phyloP scores from a whole-genome alignment of 2,797 vertebrate genomes.

The Fistularia commersonii region DNA sequence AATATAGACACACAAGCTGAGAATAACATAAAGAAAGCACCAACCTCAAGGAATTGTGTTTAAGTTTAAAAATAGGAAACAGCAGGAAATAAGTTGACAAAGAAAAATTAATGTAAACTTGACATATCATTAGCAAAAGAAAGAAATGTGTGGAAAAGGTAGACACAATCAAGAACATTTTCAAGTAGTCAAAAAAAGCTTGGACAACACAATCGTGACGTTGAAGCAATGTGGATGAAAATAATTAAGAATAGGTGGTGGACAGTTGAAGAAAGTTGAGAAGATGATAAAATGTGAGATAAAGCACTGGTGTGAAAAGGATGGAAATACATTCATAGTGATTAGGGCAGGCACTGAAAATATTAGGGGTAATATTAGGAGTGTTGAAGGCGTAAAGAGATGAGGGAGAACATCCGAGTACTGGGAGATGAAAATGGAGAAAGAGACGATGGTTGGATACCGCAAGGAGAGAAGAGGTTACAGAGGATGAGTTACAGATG shows the following conservation, averaged over 20 bases:
- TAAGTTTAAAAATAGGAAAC: conserved; percentile 3
- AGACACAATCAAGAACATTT: not conserved
- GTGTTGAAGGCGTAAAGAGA: not conserved
- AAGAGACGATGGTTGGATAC: not conserved
- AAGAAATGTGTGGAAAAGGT: conserved; percentile 1
- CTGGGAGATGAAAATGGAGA: not conserved
- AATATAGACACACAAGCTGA: conserved; percentile 34
- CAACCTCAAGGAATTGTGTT: not conserved
- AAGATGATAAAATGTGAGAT: conserved; percentile 10
- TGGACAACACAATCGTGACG: not conserved
- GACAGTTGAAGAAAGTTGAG: conserved; percentile 5
- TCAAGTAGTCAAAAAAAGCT: not conserved
- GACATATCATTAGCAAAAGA: conserved; percentile 9
- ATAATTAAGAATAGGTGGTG: conserved; percentile 6
- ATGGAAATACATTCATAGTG: not conserved
- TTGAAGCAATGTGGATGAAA: not conserved
- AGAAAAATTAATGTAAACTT: not conserved
- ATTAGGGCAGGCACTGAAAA: too few relatives aligned
- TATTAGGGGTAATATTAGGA: not conserved
- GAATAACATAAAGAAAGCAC: conserved; percentile 11
- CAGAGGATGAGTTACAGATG: conserved; percentile 29
- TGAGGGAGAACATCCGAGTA: too few relatives aligned
- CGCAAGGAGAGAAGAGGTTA: conserved; percentile 11
- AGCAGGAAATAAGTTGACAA: conserved; percentile 11
- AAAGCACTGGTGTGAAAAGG: not conserved